Base-by-base conservation (phyloP, 2,888 invertebrate species). In the Emmelina monodactyla region DNA sequence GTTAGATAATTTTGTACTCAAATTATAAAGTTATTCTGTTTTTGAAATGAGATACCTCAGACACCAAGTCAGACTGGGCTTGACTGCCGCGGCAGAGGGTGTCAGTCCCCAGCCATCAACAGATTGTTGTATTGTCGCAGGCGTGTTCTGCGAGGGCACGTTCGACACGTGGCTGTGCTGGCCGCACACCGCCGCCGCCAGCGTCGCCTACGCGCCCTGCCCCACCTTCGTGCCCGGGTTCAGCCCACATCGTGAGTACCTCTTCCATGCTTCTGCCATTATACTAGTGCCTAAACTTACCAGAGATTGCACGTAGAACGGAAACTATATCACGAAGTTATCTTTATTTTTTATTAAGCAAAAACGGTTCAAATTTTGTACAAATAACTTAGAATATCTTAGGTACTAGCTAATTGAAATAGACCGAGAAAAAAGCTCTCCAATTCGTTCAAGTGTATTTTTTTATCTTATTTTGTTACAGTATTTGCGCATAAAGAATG, bases 151-250 rank as follows among this genome's bases (percentile, higher is more conserved):
- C 63, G 82, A 82, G 31, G 86, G 88, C 44, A 86, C 87, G 16
- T 94, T 88, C 73, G 93, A 94, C 70, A 86, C 87, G 33, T 92
- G 92, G 91, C 83, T 87, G 15, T 94, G 93, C 63, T 85, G 85
- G 83, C 88, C 88, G 41, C 85, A 86, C 75, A 91, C 92, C 10
- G 73, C 80, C 25, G 82, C 86, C 50, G 90, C 89, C 49, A 58
- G 70, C 46, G 82, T 83, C 36, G 90, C 87, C 25, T 83, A 71
- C 63, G 84, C 84, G 44, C 79, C 73, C 38, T 91, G 91, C 60
- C 91, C 91, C n/a, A 80, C 65, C 46, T 91, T 90, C 66, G 85
- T 91, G 49, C 83, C 85, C 32, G 91, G 91, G 51, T 91, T 91
- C 66, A 88, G 88, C 58, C 79, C 86, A 36, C 80, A 81, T 47